phyloP scores from a whole-genome alignment of 1,140 invertebrate genomes.

The Archivesica marissinica region DNA sequence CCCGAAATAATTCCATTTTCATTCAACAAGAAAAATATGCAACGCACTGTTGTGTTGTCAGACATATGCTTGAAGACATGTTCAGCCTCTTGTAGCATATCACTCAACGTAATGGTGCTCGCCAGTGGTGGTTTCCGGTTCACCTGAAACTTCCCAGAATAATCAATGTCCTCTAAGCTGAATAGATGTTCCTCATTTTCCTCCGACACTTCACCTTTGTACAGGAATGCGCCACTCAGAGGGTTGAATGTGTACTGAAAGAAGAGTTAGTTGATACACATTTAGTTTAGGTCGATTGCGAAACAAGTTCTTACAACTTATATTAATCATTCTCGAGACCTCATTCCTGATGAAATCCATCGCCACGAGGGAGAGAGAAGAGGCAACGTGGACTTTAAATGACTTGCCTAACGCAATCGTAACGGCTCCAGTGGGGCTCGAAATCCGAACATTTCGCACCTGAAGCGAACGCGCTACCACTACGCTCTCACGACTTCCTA shows the following conservation, averaged over 20 bases:
- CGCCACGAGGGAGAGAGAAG: no score
- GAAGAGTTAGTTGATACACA: neutral
- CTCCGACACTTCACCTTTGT: conserved; percentile 26
- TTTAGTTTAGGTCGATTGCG: neutral
- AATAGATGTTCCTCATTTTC: conserved; percentile 31
- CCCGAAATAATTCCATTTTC: no score
- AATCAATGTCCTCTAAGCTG: conserved; percentile 44
- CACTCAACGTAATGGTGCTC: neutral
- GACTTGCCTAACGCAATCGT: no score
- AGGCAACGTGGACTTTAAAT: no score
- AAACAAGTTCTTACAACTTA: no score
- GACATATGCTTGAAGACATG: neutral
- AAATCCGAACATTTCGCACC: no score
- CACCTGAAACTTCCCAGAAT: conserved; percentile 40
- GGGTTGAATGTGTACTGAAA: conserved; percentile 59
- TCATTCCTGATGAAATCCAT: no score
- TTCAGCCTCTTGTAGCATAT: conserved; percentile 14
- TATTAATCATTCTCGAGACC: no score
- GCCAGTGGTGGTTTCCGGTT: conserved; percentile 34
- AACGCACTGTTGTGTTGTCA: conserved; percentile 10
- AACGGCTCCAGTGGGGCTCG: no score
- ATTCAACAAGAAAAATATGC: no score
- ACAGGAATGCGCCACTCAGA: conserved; percentile 39
- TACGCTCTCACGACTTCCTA: no score
- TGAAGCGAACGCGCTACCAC: no score